Percentiles rank a stretch among this genome's conserved stretches.
Evolutionary conservation across 2,797 vertebrate genomes (phyloP).

Genomic region (Hapalemur alaotrensis): DNA sequence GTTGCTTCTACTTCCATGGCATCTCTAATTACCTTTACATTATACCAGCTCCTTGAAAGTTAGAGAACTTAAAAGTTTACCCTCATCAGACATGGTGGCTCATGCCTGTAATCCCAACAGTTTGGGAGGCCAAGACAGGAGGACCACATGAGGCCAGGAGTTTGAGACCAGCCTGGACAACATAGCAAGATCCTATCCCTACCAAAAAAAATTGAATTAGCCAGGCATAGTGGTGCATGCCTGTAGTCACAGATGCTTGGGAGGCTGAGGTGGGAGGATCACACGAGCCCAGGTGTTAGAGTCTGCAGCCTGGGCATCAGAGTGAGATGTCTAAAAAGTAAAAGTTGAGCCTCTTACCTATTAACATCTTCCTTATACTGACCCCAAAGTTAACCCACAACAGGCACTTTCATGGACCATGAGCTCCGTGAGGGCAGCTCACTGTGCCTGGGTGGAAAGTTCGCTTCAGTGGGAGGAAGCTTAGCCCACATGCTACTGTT

Average conservation of each 20-base stretch:
- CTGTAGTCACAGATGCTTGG: not conserved
- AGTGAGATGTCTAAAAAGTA: not conserved
- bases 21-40: not conserved
- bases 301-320: not conserved
- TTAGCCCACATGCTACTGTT: not conserved
- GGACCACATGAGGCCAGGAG: not conserved
- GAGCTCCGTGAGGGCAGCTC: not conserved
- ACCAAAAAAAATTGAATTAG: not conserved
- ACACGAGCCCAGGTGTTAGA: not conserved
- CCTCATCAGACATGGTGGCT: not conserved
- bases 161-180: not conserved
- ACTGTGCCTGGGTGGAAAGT: not conserved
- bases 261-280: not conserved
- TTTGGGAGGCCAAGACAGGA: not conserved
- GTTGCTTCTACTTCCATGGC: not conserved
- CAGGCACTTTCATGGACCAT: not conserved
- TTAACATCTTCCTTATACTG: not conserved
- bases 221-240: not conserved
- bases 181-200: not conserved
- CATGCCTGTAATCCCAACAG: not conserved
- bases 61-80: not conserved
- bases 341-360: not conserved
- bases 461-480: not conserved
- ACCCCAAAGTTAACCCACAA: not conserved
- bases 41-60: not conserved